Base-by-base conservation (phyloP, 2,888 invertebrate species). In the Scrobipalpa costella region DNA sequence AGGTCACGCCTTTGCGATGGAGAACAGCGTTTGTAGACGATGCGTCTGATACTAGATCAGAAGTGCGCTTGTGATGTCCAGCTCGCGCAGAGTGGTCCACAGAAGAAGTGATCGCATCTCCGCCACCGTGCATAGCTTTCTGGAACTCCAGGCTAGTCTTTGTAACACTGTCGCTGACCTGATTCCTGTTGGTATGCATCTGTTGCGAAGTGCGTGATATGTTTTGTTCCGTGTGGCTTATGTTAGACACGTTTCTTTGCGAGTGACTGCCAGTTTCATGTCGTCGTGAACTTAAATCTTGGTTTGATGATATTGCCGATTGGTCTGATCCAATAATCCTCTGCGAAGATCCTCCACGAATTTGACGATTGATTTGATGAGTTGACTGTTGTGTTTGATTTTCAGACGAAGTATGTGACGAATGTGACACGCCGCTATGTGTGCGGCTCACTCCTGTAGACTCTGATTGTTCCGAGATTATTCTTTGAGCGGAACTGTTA, bases 11-110 rank as follows among this genome's bases (percentile, higher is more conserved):
- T 77, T 95, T 96, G 50, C 97, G 93, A 80, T 96, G 96, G 40
- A 97, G 92, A 55, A 97, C 95, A 50, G 96, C 92, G 76, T 97
- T 97, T 60, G 92, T 93, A 2, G 96, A 93, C 71, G 96, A 94
- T n/a, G 94, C 93, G 63, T 95, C 93, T 0, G 95, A 94, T 0
- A 95, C 93, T 67, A 97, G 93, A 58, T 96, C 93, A 67, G 94
- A 96, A 75, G 95, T 94, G 52, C 95, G 93, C 75, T 96, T 96
- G 77, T 95, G 95, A 68, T 93, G 93, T 7, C 90, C 90, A 64
- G 81, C 73, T 55, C 88, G 84, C 55, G 82, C 73, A n/a, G 85
- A 72, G 67, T 77, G 79, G 44, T 88, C 85, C 9, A 77, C 69
- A 17, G 76, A 68, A 15, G 73, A 67, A 27, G 74, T 65, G 11